Evolutionary conservation across 2,113 vertebrate genomes (phyloP).

Genomic region (Gallinago undulata): DNA sequence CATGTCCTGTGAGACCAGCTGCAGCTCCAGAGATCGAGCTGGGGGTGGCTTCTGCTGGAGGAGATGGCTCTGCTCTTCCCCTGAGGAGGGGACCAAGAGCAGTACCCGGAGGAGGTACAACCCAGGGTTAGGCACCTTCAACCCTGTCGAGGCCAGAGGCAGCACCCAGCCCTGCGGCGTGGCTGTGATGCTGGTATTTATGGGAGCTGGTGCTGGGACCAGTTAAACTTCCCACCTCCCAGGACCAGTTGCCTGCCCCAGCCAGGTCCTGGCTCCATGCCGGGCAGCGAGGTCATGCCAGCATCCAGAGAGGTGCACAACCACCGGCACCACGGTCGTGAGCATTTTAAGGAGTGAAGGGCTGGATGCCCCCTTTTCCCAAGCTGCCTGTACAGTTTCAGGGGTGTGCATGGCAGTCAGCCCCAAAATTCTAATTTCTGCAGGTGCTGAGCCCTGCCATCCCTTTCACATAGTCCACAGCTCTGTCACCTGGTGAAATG

Average conservation of each 20-base stretch:
- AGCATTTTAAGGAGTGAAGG: not conserved
- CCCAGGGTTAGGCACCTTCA: not conserved
- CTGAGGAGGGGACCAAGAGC: not conserved
- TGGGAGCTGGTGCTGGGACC: not conserved
- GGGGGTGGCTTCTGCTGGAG: not conserved
- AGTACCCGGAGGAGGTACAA: not conserved
- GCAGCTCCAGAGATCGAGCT: not conserved
- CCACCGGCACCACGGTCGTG: not conserved
- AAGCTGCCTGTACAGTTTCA: not conserved
- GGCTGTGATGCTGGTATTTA: not conserved
- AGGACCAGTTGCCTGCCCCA: not conserved
- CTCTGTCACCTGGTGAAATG: not conserved
- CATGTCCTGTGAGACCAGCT: not conserved
- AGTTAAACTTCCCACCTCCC: not conserved
- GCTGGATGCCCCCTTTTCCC: not conserved
- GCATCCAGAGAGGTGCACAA: not conserved
- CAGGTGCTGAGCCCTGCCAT: not conserved
- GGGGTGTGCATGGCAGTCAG: not conserved
- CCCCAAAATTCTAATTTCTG: not conserved
- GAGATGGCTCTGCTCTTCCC: no score
- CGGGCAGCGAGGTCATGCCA: not conserved
- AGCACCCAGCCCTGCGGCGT: fast-evolving
- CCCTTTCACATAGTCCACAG: not conserved
- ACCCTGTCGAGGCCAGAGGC: not conserved
- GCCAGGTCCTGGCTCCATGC: not conserved